These are phyloP conservation scores for Petromus typicus DNA, from an alignment of 2,113 vertebrate species.

Conservation along the genomic window DNA sequence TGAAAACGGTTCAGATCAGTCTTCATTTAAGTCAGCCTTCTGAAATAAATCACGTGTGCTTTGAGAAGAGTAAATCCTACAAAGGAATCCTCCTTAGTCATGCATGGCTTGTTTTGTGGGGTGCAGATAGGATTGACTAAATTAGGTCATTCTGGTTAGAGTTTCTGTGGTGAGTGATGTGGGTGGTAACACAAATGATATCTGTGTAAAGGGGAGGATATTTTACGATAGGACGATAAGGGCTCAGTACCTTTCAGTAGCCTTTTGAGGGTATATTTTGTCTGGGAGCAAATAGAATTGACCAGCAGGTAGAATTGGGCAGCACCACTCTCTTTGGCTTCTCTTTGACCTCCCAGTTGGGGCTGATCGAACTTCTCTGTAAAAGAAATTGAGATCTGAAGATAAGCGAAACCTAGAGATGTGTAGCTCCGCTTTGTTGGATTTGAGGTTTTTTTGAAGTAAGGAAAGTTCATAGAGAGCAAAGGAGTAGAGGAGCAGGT, in stretches of 20 bases:
- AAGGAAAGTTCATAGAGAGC: background rate
- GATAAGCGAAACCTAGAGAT: background rate
- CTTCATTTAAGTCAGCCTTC: background rate
- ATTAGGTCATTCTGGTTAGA: background rate
- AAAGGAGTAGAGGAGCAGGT: background rate
- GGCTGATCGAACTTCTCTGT: background rate
- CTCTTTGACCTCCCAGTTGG: background rate
- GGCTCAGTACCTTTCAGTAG: background rate
- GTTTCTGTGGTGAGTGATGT: background rate
- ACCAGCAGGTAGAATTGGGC: background rate
- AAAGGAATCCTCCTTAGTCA: constrained; percentile 43
- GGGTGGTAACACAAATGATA: background rate
- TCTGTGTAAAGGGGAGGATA: background rate
- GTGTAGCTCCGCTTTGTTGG: background rate
- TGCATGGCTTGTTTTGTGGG: background rate
- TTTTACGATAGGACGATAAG: background rate
- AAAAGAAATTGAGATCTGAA: constrained; percentile 22
- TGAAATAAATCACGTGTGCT: background rate
- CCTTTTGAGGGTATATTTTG: background rate
- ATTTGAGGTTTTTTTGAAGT: background rate
- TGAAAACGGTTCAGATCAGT: background rate
- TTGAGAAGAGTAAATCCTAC: background rate
- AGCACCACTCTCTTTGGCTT: background rate
- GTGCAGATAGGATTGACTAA: background rate
- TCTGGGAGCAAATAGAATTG: background rate